Conservation (phyloP, 2,888 invertebrate genomes). For the Blastobasis lacticolella region DNA sequence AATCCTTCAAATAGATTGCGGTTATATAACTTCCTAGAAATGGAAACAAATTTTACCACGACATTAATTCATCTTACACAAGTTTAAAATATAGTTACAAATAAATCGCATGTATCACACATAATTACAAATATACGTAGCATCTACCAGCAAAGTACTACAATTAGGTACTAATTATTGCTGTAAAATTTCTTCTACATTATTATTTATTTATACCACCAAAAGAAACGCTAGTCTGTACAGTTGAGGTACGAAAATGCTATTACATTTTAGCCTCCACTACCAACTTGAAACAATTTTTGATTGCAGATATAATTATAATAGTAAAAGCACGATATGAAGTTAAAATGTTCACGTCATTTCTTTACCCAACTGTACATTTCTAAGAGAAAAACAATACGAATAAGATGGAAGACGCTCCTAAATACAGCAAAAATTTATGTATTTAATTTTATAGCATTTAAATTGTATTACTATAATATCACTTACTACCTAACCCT, state of each 20-base stretch:
- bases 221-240: slow-evolving; percentile 61
- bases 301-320: too few species aligned
- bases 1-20: slow-evolving; percentile 19
- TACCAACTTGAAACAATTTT: too few species aligned
- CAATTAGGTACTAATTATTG: slow-evolving; percentile 69
- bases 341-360: too few species aligned
- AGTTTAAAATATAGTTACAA: slow-evolving; percentile 16
- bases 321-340: too few species aligned
- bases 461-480: slow-evolving; percentile 48
- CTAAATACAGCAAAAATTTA: slow-evolving; percentile 71
- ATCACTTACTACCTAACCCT: slow-evolving; percentile 63
- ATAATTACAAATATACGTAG: slow-evolving; percentile 51
- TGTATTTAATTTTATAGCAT: slow-evolving; percentile 59
- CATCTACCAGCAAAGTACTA: slow-evolving; percentile 66
- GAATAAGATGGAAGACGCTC: slow-evolving; percentile 71
- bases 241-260: slow-evolving; percentile 1
- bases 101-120: slow-evolving; percentile 65
- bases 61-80: not conserved
- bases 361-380: slow-evolving; percentile 3
- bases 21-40: not conserved
- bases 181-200: slow-evolving; percentile 63
- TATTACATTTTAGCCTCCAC: not conserved
- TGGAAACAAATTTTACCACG: not conserved
- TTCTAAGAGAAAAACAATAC: slow-evolving; percentile 60
- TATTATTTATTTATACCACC: slow-evolving; percentile 49